Conservation (phyloP, 2,113 vertebrate species). For the Tragelaphus imberbis region DNA sequence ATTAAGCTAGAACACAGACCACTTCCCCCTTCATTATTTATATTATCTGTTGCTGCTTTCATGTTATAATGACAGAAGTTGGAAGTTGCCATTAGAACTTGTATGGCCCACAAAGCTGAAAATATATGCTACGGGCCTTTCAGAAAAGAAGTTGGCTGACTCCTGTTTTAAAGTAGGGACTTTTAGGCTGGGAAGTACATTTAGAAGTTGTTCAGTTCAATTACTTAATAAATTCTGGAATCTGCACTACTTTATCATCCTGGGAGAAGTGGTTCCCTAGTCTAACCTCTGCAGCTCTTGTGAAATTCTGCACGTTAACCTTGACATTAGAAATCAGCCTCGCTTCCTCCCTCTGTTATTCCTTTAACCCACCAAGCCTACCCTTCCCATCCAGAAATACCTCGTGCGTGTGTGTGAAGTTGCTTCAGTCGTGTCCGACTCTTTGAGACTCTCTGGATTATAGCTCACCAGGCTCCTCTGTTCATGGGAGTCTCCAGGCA, state of each 20-base stretch:
- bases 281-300: background rate
- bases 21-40: background rate
- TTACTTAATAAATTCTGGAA: background rate
- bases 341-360: background rate
- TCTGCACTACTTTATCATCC: background rate
- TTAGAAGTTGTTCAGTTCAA: background rate
- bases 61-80: background rate
- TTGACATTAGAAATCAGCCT: background rate
- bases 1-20: background rate
- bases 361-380: background rate
- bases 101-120: background rate
- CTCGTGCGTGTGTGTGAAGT: fast-evolving
- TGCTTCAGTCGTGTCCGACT: background rate
- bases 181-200: background rate
- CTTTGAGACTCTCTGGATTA: background rate
- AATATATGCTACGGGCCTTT: background rate
- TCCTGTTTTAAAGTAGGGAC: background rate
- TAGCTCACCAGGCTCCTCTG: background rate
- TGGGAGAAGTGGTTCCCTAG: background rate
- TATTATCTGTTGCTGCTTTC: background rate
- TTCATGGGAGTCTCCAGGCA: background rate
- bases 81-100: background rate
- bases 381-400: background rate
- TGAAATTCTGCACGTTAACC: background rate
- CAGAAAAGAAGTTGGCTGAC: background rate